Base-by-base conservation (phyloP, 2,113 vertebrate species). In the Mormyrus lacerda region DNA sequence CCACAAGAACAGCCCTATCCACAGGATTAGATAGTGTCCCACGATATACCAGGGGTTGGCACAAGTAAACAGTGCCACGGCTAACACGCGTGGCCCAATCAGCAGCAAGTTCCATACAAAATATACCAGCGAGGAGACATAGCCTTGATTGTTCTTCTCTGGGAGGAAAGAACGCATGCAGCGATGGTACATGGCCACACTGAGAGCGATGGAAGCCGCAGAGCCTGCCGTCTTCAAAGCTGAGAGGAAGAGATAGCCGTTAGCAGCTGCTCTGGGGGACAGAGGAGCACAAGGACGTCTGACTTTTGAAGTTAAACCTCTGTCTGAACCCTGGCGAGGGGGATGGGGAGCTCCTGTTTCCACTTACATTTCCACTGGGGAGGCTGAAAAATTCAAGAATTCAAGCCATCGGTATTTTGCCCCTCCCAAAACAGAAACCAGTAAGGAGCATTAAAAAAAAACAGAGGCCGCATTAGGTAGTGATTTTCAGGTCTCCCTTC, bases 31-130 rank as follows among this genome's bases (percentile, higher is more conserved):
- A 92, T 97, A 96, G 93, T 99, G 97, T 7, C 95, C 0, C 15
- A 91, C 92, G 89, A 97, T 35, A 0, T 92, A 95, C 0, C 89
- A 91, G 58, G 96, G 97, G 90, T 95, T 94, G 87, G 94, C 87
- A 0, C 95, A 94, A 15, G 97, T 91, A 0, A 97, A 98, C 24
- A 98, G 94, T 1, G 97, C 92, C 0, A 99, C 19, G 0, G 89
- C 92, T 0, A 94, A 42, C 89, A 99, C 82, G 0, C 97, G 97
- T 2, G 98, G 94, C 0, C 90, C 89, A 92, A 98, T 91, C 51
- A 98, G 94, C 15, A 96, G 79, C 85, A 98, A 93, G 93, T 97
- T 98, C 97, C 97, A 98, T 31, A 96, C 6, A 76, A 97, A 97
- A 90, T 96, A 98, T 88, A 95, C 0, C 44, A 92, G 0, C 0